Evolutionary conservation across 2,888 invertebrate species (phyloP).

Genomic region (Tholera decimalis): DNA sequence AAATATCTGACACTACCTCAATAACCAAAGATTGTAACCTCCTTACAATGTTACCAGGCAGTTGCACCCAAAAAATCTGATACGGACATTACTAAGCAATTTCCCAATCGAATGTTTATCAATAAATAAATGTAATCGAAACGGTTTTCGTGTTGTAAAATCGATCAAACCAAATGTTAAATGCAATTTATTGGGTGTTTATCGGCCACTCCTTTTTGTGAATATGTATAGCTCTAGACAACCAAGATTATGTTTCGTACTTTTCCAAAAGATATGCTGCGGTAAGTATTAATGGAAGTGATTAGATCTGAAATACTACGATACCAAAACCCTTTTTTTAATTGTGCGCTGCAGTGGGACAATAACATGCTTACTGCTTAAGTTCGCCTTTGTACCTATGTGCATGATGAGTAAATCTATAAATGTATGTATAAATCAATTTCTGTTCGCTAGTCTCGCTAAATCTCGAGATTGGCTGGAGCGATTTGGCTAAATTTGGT

Average conservation of each 20-base stretch:
- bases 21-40: not conserved
- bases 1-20: too few relatives aligned
- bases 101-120: constrained; percentile 48
- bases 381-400: too few relatives aligned
- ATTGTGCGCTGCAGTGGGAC: not conserved
- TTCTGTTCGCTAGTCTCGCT: too few relatives aligned
- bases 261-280: constrained; percentile 44
- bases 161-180: constrained; percentile 44
- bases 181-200: constrained; percentile 55
- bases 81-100: constrained; percentile 30
- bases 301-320: constrained; percentile 2
- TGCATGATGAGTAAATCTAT: too few relatives aligned
- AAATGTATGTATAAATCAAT: too few relatives aligned
- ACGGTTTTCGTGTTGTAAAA: constrained; percentile 41
- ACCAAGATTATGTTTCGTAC: constrained; percentile 36
- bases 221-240: constrained; percentile 40
- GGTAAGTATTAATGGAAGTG: not conserved
- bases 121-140: constrained; percentile 53
- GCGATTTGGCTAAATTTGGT: too few relatives aligned
- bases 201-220: constrained; percentile 53
- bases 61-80: constrained; percentile 24
- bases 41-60: not conserved
- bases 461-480: too few relatives aligned
- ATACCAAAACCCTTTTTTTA: not conserved
- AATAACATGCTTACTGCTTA: not conserved